phyloP scores from a whole-genome alignment of 2,797 vertebrate genomes.

The Podarcis siculus region DNA sequence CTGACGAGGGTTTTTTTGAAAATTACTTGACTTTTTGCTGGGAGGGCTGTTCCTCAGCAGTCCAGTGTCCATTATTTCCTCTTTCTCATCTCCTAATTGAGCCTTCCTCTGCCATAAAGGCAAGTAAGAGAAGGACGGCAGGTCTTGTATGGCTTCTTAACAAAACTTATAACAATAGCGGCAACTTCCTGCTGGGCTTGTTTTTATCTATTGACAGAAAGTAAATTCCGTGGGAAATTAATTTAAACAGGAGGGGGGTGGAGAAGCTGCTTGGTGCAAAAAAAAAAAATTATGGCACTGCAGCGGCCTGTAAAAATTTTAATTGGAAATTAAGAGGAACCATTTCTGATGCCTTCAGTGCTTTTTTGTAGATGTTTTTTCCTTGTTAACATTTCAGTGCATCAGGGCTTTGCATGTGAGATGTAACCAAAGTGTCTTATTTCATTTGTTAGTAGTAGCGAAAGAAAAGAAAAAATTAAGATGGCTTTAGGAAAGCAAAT shows the following conservation, averaged over 20 bases:
- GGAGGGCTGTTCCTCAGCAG: too few species aligned
- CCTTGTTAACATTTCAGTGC: constrained; percentile 8
- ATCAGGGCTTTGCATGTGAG: constrained; percentile 31
- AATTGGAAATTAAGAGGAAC: constrained; percentile 37
- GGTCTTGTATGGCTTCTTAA: too few species aligned
- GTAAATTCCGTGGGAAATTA: constrained; percentile 34
- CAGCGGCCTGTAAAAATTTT: background rate
- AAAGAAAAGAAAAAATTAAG: background rate
- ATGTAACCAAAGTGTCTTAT: constrained; percentile 33
- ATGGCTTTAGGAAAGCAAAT: constrained; percentile 35
- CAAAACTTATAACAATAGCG: constrained; percentile 6
- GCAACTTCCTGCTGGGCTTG: constrained; percentile 7
- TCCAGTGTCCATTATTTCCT: too few species aligned
- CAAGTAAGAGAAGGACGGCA: too few species aligned
- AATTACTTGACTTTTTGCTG: too few species aligned
- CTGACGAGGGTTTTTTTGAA: too few species aligned
- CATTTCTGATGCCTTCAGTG: constrained; percentile 35
- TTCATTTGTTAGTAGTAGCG: constrained; percentile 1
- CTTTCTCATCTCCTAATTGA: too few species aligned
- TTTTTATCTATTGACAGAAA: constrained; percentile 29
- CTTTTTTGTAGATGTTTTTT: background rate
- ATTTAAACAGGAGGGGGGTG: background rate
- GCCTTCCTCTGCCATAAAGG: too few species aligned
- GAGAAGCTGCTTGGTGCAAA: constrained; percentile 1
- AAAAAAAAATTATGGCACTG: background rate